Percentiles rank a stretch among this genome's conserved stretches.
These are phyloP conservation scores for Pteronotus mesoamericanus DNA, from an alignment of 2,797 vertebrate genomes.

Conservation along the genomic window DNA sequence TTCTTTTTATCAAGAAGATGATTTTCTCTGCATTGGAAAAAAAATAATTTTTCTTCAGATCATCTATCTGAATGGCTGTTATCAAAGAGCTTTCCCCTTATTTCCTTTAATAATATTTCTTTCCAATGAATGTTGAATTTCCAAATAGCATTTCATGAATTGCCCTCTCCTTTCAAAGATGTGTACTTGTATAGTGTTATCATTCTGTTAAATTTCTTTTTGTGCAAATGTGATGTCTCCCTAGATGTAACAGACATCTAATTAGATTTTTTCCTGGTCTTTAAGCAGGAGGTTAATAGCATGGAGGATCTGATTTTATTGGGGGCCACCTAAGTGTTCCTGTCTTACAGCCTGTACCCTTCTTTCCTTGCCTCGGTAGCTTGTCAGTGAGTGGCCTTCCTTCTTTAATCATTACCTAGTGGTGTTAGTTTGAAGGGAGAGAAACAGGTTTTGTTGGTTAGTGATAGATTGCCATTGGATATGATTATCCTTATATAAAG, in stretches of 20 bases:
- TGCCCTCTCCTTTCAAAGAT: not conserved
- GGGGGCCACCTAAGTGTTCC: not conserved
- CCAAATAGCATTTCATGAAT: not conserved
- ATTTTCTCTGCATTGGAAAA: not conserved
- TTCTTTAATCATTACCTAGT: constrained; percentile 33
- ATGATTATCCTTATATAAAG: constrained; percentile 43
- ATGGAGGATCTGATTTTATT: not conserved
- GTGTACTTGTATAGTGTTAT: not conserved
- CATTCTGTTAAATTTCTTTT: constrained; percentile 17
- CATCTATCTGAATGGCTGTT: not conserved
- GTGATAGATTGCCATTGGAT: constrained; percentile 51
- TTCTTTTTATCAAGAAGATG: constrained; percentile 3
- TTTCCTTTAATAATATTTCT: not conserved
- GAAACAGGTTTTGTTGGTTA: constrained; percentile 72
- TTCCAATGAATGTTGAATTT: not conserved
- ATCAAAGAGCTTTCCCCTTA: not conserved
- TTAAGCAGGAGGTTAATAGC: constrained; percentile 5
- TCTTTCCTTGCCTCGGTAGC: not conserved
- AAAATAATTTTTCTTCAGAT: not conserved
- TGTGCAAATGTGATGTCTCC: not conserved
- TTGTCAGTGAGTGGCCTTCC: not conserved
- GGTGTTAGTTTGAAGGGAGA: constrained; percentile 47
- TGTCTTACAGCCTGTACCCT: not conserved
- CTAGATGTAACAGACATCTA: not conserved
- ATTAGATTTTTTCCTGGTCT: constrained; percentile 31